A percentile compares a stretch with the other conserved stretches of the same genome.
phyloP scores from a whole-genome alignment of 2,888 invertebrate genomes.

The Ommatoiulus sabulosus region DNA sequence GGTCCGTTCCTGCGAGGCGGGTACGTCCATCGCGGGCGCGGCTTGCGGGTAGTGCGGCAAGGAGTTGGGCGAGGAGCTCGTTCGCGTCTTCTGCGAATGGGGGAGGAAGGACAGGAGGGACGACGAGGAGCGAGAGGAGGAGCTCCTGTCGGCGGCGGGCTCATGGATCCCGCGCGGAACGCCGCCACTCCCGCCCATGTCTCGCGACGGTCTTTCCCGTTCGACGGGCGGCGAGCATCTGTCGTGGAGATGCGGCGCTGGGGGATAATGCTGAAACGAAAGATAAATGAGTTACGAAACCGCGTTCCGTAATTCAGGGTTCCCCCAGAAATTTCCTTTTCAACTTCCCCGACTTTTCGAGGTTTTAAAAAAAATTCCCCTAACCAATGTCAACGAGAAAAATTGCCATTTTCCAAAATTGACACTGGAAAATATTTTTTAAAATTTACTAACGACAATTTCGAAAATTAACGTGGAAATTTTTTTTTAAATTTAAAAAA shows the following conservation, averaged over 20 bases:
- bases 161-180: neutral
- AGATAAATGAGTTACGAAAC: no score
- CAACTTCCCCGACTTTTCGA: no score
- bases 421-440: no score
- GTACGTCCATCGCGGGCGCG: no score
- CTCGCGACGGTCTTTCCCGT: neutral
- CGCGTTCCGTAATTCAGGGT: no score
- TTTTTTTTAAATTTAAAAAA: no score
- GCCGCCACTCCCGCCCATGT: neutral
- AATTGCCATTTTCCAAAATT: no score
- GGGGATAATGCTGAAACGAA: neutral
- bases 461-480: no score
- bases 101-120: neutral
- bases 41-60: neutral
- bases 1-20: neutral
- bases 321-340: no score
- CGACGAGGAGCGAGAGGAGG: neutral
- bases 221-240: neutral
- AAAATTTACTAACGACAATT: no score
- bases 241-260: neutral
- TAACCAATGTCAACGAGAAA: no score
- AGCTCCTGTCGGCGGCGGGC: neutral
- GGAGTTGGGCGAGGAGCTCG: neutral
- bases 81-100: neutral
- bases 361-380: no score